These are phyloP conservation scores for Saccostrea echinata DNA, from an alignment of 1,140 invertebrate genomes.

Conservation along the genomic window DNA sequence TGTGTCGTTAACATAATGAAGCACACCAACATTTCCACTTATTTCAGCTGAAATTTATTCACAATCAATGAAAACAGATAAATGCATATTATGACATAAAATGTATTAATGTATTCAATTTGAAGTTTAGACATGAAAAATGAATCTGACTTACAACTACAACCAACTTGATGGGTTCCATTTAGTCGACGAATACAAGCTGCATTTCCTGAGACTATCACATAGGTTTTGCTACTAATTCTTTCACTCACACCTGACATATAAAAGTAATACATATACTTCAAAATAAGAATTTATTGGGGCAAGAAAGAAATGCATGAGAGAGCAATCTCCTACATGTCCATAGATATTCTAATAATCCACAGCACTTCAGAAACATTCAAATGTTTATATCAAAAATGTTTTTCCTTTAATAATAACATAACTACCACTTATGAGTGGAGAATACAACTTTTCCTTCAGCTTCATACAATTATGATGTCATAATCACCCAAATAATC, in stretches of 20 bases:
- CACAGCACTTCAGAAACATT: too few species aligned
- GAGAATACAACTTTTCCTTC: too few species aligned
- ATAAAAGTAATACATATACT: neutral
- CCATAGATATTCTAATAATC: too few species aligned
- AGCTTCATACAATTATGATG: too few species aligned
- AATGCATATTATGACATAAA: neutral
- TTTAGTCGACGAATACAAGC: conserved; percentile 83
- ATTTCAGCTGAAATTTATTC: conserved; percentile 81
- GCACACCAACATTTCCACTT: conserved; percentile 89
- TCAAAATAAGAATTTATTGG: too few species aligned
- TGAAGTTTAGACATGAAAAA: neutral
- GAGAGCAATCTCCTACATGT: too few species aligned
- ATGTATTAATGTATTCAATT: neutral
- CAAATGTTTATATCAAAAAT: too few species aligned
- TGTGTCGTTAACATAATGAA: conserved; percentile 86
- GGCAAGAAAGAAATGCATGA: too few species aligned
- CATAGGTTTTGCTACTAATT: conserved; percentile 38
- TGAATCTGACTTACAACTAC: conserved; percentile 81
- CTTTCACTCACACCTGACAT: conserved; percentile 7
- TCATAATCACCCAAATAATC: too few species aligned
- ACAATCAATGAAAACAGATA: conserved; percentile 65
- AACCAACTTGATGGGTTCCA: conserved; percentile 95
- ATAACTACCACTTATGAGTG: too few species aligned
- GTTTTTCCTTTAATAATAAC: too few species aligned
- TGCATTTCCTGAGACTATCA: neutral